phyloP scores from a whole-genome alignment of 2,797 vertebrate genomes.

The Spinibarbus caldwelli region DNA sequence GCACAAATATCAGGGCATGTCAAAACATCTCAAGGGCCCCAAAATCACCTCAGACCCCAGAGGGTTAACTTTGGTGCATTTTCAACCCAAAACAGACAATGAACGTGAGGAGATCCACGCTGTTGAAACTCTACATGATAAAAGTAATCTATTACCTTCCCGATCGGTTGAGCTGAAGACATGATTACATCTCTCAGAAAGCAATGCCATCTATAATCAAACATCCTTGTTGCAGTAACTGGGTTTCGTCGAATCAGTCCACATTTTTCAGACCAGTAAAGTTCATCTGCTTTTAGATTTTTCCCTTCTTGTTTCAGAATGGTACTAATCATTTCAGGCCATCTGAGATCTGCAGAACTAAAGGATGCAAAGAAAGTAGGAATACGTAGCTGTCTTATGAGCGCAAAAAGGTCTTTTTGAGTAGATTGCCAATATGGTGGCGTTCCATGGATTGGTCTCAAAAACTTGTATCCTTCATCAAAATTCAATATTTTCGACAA shows the following conservation, averaged over 20 bases:
- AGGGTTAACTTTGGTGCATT: background rate
- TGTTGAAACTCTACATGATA: background rate
- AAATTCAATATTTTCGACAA: background rate
- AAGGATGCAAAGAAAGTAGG: too few relatives aligned
- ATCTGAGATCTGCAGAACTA: slow-evolving; percentile 13
- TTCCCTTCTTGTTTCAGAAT: background rate
- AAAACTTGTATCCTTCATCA: slow-evolving; percentile 15
- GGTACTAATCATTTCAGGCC: background rate
- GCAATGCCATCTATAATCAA: background rate
- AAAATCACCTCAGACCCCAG: too few relatives aligned
- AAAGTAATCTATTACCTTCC: background rate
- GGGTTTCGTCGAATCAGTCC: background rate
- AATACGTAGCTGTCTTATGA: too few relatives aligned
- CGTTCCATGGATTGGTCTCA: too few relatives aligned
- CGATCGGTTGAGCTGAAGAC: too few relatives aligned
- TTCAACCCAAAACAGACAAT: too few relatives aligned
- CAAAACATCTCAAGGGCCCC: too few relatives aligned
- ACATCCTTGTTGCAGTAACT: slow-evolving; percentile 24
- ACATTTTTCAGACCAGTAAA: slow-evolving; percentile 29
- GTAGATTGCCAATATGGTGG: too few relatives aligned
- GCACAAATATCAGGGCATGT: too few relatives aligned
- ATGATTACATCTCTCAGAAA: background rate
- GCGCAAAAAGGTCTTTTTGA: too few relatives aligned
- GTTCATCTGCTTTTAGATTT: background rate
- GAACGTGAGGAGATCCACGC: slow-evolving; percentile 1